Evolutionary conservation across 2,888 invertebrate genomes (phyloP).

Genomic region (Prionchulus punctatus): DNA sequence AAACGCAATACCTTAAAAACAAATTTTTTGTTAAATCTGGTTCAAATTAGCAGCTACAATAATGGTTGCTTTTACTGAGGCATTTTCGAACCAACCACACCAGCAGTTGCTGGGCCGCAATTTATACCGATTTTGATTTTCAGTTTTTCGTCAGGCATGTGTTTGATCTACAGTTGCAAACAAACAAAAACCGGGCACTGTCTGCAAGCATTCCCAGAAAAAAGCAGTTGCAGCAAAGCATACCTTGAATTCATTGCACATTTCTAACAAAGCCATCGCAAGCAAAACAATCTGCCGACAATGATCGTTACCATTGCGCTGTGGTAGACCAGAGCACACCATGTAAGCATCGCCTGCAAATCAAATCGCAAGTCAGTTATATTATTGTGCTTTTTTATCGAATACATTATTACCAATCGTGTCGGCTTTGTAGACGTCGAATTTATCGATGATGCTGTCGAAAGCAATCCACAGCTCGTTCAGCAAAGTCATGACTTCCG

Average conservation of each 20-base stretch:
- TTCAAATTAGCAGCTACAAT: no score
- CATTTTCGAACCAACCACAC: conserved; percentile 5
- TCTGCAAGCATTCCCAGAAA: no score
- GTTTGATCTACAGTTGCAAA: neutral
- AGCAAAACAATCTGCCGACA: neutral
- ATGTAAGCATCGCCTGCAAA: neutral
- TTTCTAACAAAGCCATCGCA: neutral
- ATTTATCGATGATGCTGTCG: neutral
- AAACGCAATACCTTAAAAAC: neutral
- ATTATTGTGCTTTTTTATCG: no score
- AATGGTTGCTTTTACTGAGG: no score
- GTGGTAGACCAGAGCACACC: neutral
- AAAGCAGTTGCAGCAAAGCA: no score
- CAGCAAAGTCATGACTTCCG: conserved; percentile 4
- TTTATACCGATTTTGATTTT: neutral
- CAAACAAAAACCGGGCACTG: no score
- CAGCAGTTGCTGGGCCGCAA: conserved; percentile 1
- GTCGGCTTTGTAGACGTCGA: conserved; percentile 6
- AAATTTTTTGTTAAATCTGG: no score
- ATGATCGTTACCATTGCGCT: neutral
- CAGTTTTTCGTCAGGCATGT: neutral
- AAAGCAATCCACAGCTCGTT: conserved; percentile 4
- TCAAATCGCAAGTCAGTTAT: neutral
- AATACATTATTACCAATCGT: conserved; percentile 5
- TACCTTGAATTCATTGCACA: neutral